Base-by-base conservation (phyloP, 2,113 vertebrate species). In the Mionectes macconnelli region DNA sequence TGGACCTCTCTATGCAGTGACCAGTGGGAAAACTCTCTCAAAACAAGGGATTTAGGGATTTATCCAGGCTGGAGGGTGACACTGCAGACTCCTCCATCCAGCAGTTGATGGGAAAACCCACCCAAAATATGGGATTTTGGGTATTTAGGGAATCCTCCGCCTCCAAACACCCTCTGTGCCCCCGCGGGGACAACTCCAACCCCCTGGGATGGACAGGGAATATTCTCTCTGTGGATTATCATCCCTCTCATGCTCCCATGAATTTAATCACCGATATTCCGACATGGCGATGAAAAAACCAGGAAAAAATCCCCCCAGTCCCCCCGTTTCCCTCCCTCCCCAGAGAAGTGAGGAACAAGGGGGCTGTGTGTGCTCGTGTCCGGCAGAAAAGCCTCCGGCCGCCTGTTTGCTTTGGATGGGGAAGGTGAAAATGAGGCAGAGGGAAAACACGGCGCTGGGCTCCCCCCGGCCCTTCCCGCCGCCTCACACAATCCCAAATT, bases 311-410 rank as follows among this genome's bases (percentile, higher is more conserved):
- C 33, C 64, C 60, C 68, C 21, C 19, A 53, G n/a, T 50, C 12
- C 14, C 15, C 27, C 9, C 8, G 7, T 66, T 27, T 6, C 2
- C 27, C 21, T 44, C 68, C 67, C 25, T 59, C 47, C 64, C 87
- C 4, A 1, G 9, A 8, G 68, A 66, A 6, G 49, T 1, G 4
- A 2, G 56, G 42, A 96, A 96, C 93, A 96, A 96, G 72, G 84
- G 88, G 67, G 53, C 91, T 96, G 93, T 96, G 93, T 96, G 93
- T 96, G 76, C 73, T 57, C 42, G 31, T 24, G 90, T 39, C 93
- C 87, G 3, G 76, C 93, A 79, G 62, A 53, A 91, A 68, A 63
- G 72, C 49, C 82, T 84, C 52, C 10, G 37, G 52, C 56, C 18
- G 25, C 37, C 66, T 96, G 91, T 96, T 96, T 78, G 18, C 40